Evolutionary conservation across 2,888 invertebrate genomes (phyloP).

Genomic region (Gastrophysa polygoni): DNA sequence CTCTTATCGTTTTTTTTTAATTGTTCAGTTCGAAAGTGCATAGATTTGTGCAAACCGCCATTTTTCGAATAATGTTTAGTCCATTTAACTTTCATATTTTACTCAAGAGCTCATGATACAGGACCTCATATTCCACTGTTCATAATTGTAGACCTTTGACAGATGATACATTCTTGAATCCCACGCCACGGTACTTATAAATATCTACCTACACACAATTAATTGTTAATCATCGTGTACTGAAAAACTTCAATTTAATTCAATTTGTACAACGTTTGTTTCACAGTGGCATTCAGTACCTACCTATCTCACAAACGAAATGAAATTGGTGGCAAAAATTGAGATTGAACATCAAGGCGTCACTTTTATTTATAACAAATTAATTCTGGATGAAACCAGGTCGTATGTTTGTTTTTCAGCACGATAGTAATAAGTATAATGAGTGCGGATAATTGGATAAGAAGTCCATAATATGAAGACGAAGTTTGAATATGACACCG

Average conservation of each 20-base stretch:
- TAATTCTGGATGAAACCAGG: not conserved
- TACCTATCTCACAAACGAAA: not conserved
- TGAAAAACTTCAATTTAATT: not conserved
- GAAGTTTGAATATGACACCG: too few relatives aligned
- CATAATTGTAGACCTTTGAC: not conserved
- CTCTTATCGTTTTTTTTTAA: too few relatives aligned
- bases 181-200: not conserved
- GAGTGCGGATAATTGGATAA: too few relatives aligned
- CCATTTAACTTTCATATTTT: too few relatives aligned
- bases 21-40: too few relatives aligned
- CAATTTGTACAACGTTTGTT: not conserved
- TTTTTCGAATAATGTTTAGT: too few relatives aligned
- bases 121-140: not conserved
- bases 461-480: too few relatives aligned
- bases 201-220: constrained; percentile 50
- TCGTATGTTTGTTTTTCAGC: too few relatives aligned
- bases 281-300: not conserved
- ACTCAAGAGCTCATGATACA: too few relatives aligned
- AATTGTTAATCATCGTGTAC: constrained; percentile 23
- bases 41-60: too few relatives aligned
- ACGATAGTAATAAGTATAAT: too few relatives aligned
- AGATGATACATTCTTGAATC: constrained; percentile 3
- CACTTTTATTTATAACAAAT: not conserved
- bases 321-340: not conserved
- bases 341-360: not conserved